phyloP scores from a whole-genome alignment of 2,113 vertebrate species.

The Asarcornis scutulata region DNA sequence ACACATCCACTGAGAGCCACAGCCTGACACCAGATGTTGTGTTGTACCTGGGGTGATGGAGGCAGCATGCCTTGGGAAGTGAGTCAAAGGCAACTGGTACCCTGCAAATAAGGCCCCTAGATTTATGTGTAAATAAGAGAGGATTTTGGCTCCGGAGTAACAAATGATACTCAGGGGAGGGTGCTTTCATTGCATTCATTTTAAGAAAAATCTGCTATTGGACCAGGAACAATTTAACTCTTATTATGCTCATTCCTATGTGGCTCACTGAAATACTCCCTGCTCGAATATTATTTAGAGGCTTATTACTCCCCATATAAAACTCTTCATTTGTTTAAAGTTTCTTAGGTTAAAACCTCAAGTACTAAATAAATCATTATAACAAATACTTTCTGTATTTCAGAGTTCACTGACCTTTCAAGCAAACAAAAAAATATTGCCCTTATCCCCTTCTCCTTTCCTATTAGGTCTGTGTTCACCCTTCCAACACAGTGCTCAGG shows the following conservation, averaged over 20 bases:
- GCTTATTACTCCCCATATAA: background rate
- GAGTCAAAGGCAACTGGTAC: constrained; percentile 2
- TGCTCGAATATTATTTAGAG: constrained; percentile 4
- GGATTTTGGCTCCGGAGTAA: constrained; percentile 1
- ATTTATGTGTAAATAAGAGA: constrained; percentile 49
- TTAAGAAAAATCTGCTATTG: constrained; percentile 45
- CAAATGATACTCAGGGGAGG: constrained; percentile 18
- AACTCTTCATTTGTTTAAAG: background rate
- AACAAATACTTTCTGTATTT: background rate
- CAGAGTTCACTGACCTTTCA: background rate
- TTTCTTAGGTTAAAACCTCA: constrained; percentile 12
- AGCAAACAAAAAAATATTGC: background rate
- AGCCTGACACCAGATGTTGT: constrained; percentile 10
- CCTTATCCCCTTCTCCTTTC: background rate
- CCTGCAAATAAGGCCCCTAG: background rate
- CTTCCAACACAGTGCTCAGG: background rate
- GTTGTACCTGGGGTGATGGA: constrained; percentile 16
- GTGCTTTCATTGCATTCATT: constrained; percentile 40
- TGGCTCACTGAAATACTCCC: background rate
- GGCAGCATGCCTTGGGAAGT: background rate
- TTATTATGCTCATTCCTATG: constrained; percentile 13
- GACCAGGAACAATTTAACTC: constrained; percentile 47
- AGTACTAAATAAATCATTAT: background rate
- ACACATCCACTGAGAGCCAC: background rate
- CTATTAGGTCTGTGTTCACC: background rate